Evolutionary conservation across 2,113 vertebrate species (phyloP).

Genomic region (Galemys pyrenaicus): DNA sequence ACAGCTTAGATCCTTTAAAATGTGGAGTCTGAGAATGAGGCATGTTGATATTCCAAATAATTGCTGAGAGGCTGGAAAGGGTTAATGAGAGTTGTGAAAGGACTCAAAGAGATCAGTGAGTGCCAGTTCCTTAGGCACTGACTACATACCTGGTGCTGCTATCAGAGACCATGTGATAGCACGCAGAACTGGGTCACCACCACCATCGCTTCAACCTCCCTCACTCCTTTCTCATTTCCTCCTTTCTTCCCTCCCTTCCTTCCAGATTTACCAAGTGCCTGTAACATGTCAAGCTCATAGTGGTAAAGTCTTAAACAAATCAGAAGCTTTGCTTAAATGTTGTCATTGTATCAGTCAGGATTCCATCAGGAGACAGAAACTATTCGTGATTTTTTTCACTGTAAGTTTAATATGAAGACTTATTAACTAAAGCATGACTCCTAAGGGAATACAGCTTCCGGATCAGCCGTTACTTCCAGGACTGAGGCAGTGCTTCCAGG

Average conservation of each 20-base stretch:
- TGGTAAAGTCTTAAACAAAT: neutral
- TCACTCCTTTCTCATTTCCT: rapidly evolving
- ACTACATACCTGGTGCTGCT: neutral
- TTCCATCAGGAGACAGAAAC: neutral
- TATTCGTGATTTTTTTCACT: neutral
- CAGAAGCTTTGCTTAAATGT: neutral
- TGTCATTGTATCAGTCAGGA: neutral
- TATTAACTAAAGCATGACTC: neutral
- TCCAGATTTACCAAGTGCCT: neutral
- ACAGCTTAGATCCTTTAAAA: too few relatives aligned
- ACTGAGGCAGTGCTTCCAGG: neutral
- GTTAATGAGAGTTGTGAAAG: neutral
- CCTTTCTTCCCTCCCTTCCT: neutral
- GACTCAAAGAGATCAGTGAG: neutral
- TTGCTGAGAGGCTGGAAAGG: neutral
- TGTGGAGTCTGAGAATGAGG: neutral
- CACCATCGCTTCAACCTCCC: too few relatives aligned
- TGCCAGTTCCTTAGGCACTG: neutral
- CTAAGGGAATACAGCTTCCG: neutral
- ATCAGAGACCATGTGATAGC: rapidly evolving
- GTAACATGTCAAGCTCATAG: neutral
- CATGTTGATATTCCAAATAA: neutral
- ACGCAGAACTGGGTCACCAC: neutral
- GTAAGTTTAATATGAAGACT: neutral
- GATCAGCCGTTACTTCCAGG: neutral